These are phyloP conservation scores for Leptoclinus maculatus DNA, from an alignment of 2,797 vertebrate genomes.

Conservation along the genomic window DNA sequence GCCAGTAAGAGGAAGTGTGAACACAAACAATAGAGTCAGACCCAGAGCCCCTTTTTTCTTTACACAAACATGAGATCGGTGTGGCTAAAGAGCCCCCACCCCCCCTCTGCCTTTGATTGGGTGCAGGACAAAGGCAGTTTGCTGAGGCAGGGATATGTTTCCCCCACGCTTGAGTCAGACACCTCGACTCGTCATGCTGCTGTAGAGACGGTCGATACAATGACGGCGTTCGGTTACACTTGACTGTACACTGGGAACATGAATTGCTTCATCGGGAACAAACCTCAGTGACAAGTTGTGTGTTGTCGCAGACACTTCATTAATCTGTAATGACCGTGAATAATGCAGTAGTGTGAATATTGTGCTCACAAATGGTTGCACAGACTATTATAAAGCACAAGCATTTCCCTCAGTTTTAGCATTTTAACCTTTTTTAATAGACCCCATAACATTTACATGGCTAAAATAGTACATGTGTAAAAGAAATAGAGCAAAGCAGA, in stretches of 20 bases:
- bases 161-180: conserved; percentile 8
- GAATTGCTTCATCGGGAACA: conserved; percentile 27
- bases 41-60: background rate
- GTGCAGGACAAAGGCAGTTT: conserved; percentile 65
- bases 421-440: background rate
- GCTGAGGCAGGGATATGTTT: conserved; percentile 38
- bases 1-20: background rate
- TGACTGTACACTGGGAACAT: conserved; percentile 1
- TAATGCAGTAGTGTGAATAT: conserved; percentile 40
- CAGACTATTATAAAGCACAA: too few species aligned
- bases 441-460: background rate
- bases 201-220: conserved; percentile 42
- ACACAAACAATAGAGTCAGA: conserved; percentile 38
- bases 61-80: background rate
- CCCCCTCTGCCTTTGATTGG: conserved; percentile 23
- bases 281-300: conserved; percentile 39
- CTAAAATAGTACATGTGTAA: background rate
- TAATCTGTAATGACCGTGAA: conserved; percentile 54
- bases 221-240: conserved; percentile 11
- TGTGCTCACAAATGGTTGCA: background rate
- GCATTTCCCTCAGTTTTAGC: background rate
- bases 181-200: conserved; percentile 13
- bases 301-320: conserved; percentile 51
- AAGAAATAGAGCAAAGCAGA: background rate
- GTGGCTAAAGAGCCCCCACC: conserved; percentile 33